phyloP scores from a whole-genome alignment of 2,888 invertebrate species.

The Hirtodrosophila cameraria region DNA sequence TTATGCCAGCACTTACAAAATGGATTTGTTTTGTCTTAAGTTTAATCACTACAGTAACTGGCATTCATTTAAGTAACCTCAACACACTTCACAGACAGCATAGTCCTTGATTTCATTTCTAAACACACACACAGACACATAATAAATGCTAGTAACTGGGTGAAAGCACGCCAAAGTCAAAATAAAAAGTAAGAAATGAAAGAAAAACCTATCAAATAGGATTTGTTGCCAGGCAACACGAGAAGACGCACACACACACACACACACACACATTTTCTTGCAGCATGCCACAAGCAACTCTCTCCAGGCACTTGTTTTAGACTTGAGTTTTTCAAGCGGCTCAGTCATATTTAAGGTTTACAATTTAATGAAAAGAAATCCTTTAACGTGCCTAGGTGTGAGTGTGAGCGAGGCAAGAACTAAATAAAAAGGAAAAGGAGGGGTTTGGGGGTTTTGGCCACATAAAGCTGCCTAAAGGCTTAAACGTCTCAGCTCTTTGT shows the following conservation, averaged over 20 bases:
- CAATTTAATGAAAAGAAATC: constrained; percentile 67
- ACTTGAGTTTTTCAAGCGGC: constrained; percentile 25
- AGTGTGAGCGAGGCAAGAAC: not conserved
- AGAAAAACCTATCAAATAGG: constrained; percentile 60
- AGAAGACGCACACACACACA: not conserved
- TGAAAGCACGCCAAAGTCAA: too few species aligned
- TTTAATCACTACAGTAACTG: constrained; percentile 26
- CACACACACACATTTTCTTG: not conserved
- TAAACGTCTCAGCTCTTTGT: constrained; percentile 37
- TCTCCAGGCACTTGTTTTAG: constrained; percentile 24
- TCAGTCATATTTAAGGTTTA: constrained; percentile 55
- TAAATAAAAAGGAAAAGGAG: too few species aligned
- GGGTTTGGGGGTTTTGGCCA: too few species aligned
- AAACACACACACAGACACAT: constrained; percentile 8
- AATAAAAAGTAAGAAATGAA: constrained; percentile 12
- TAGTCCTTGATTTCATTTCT: not conserved
- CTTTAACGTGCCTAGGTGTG: constrained; percentile 51
- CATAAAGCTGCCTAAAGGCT: constrained; percentile 63
- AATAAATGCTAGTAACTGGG: constrained; percentile 9
- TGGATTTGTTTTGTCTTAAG: not conserved
- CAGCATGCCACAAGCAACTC: not conserved
- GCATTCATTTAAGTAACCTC: constrained; percentile 16
- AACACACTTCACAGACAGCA: constrained; percentile 15
- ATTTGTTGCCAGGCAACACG: constrained; percentile 63
- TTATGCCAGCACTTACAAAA: too few species aligned